A percentile compares a stretch with the other conserved stretches of the same genome.
These are phyloP conservation scores for Plagodis dolabraria DNA, from an alignment of 2,888 invertebrate genomes.

Conservation along the genomic window DNA sequence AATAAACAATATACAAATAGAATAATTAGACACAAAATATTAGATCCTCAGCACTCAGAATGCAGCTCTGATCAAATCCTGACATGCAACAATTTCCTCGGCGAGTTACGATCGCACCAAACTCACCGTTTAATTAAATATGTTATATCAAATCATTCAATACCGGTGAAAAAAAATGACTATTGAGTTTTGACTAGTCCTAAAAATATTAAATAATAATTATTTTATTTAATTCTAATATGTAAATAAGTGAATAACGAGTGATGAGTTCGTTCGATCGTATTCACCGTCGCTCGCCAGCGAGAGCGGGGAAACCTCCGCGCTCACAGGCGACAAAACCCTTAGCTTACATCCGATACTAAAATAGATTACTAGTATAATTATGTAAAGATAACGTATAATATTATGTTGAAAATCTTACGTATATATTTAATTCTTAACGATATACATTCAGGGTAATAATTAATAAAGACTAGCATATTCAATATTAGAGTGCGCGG, in stretches of 20 bases:
- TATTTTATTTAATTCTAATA: too few species aligned
- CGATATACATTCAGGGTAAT: constrained; percentile 60
- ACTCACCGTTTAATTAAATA: too few species aligned
- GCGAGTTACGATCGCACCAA: too few species aligned
- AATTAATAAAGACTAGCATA: constrained; percentile 83
- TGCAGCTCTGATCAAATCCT: background rate
- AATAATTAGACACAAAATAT: constrained; percentile 46
- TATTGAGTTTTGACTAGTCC: too few species aligned
- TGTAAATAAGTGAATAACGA: too few species aligned
- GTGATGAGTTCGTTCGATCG: background rate
- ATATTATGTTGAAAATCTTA: constrained; percentile 62
- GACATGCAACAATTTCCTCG: background rate
- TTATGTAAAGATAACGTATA: constrained; percentile 54
- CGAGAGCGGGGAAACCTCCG: constrained; percentile 2
- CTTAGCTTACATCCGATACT: constrained; percentile 59
- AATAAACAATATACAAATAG: constrained; percentile 26
- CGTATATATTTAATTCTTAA: constrained; percentile 62
- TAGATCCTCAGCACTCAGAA: constrained; percentile 51
- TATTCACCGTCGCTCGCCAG: background rate
- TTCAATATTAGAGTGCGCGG: constrained; percentile 62
- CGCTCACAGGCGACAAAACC: constrained; percentile 41
- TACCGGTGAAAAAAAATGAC: too few species aligned
- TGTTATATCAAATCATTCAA: too few species aligned
- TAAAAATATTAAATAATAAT: too few species aligned
- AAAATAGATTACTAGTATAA: constrained; percentile 50